Evolutionary conservation across 2,888 invertebrate genomes (phyloP).

Genomic region (Globia sparganii): DNA sequence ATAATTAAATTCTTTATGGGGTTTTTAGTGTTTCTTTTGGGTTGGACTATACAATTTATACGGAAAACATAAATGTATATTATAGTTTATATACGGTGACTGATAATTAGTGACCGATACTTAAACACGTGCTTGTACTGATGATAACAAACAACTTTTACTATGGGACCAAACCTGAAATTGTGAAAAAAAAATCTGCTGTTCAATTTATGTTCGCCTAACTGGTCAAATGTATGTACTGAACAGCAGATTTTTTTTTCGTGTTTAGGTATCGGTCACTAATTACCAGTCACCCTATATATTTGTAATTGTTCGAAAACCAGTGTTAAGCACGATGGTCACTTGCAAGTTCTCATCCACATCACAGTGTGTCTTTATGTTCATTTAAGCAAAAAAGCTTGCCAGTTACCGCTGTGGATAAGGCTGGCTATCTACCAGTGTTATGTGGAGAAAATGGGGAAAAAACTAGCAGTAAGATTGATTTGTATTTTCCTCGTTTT

Average conservation of each 20-base stretch:
- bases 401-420: neutral
- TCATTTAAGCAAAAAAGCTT: neutral
- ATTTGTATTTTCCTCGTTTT: neutral
- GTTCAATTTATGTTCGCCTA: too few relatives aligned
- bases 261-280: too few relatives aligned
- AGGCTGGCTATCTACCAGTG: neutral
- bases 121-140: too few relatives aligned
- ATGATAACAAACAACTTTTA: too few relatives aligned
- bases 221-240: too few relatives aligned
- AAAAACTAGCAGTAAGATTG: too few relatives aligned
- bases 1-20: neutral
- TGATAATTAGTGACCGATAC: too few relatives aligned
- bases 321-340: neutral
- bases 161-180: too few relatives aligned
- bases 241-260: too few relatives aligned
- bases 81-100: neutral
- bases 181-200: too few relatives aligned
- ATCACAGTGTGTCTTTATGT: too few relatives aligned
- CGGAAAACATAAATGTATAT: slow-evolving; percentile 34
- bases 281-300: too few relatives aligned
- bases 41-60: slow-evolving; percentile 8
- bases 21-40: neutral
- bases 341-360: neutral
- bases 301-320: neutral
- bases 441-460: neutral